Evolutionary conservation across 2,888 invertebrate genomes (phyloP), one percentile per base, ranked within the genome.

Genomic region (Panorpa germanica): DNA sequence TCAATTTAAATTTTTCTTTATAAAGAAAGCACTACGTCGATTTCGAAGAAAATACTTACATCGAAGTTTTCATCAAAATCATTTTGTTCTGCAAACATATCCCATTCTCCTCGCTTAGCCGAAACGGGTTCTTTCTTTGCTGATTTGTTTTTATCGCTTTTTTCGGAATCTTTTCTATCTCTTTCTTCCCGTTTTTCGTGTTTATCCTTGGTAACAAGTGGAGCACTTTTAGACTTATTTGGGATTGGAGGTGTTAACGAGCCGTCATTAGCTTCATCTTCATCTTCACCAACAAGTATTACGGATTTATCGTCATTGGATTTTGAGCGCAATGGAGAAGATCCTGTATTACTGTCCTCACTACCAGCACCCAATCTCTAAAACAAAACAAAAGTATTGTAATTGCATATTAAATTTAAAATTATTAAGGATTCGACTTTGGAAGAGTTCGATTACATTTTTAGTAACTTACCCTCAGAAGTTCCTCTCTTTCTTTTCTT

Each of bases 61-160:
- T 68, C 68, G 45, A 73, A 74, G 44, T 72, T 65, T 21, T 72
- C 69, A 43, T 63, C 63, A 51, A 83, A 81, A 50, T 77, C 80
- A 45, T 85, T 82, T 39, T 81, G 80, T 45, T 91, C 90, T 21
- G 91, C 88, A 58, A 90, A 85, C 80, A 85, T 85, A 45, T 85
- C 85, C 78, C 82, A 82, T 41, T 78, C 74, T 9, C 65, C 59
- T n/a, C 60, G 53, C 44, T 67, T 68, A n/a, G n/a, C n/a, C n/a
- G n/a, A n/a, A n/a, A n/a, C n/a, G n/a, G n/a, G n/a, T n/a, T n/a
- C n/a, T n/a, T n/a, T n/a, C n/a, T n/a, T n/a, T n/a, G n/a, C 51
- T 31, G 42, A 37, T 26, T 45, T 32, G 5, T 39, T 48, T 24
- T 43, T 39, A 42, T 49, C 30, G 39, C 38, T 40, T 45, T 44